Base-by-base conservation (phyloP, 2,888 invertebrate genomes). In the Cerceris rybyensis region DNA sequence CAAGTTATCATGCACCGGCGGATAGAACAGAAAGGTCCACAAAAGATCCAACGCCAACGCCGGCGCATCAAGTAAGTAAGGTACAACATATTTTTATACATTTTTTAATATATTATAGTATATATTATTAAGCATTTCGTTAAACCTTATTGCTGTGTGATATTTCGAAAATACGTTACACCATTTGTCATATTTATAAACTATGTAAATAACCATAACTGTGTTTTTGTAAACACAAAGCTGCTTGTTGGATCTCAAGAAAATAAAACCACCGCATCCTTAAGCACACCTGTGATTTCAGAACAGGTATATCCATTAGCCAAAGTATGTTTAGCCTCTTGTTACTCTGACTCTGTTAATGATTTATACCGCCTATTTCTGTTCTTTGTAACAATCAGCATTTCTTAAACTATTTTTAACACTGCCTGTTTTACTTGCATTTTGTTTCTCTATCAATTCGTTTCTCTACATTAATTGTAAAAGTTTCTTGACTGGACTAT, bases 241-340 rank as follows among this genome's bases (percentile, higher is more conserved):
- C 92, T 91, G 92, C 92, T 92, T 87, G 89, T 92, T 88, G 92
- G 90, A 90, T 85, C 90, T 86, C 92, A 91, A 90, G 93, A 93
- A 88, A 92, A 89, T 90, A 93, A 93, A 91, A 85, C 91, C 86
- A 91, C 91, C 81, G 89, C 92, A 89, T 91, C 92, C 87, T 90
- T 92, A 89, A 92, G 91, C 88, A 91, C 93, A 86, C 91, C 93
- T 91, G 91, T 91, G 87, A 92, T 93, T 87, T 91, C 93, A 74
- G 93, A 93, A 84, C 93, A 93, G 93, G 93, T 93, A 93, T 79
- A 86, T 80, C 70, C 73, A 82, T 64, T 78, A 77, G 72, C 78
- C 77, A 81, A 81, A 78, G 75, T 85, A 84, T 84, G 73, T 77
- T 67, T 75, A 82, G 76, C 67, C 61, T 75, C 57, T 80, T 59